phyloP scores from a whole-genome alignment of 2,113 vertebrate genomes.

The Phaethornis superciliosus region DNA sequence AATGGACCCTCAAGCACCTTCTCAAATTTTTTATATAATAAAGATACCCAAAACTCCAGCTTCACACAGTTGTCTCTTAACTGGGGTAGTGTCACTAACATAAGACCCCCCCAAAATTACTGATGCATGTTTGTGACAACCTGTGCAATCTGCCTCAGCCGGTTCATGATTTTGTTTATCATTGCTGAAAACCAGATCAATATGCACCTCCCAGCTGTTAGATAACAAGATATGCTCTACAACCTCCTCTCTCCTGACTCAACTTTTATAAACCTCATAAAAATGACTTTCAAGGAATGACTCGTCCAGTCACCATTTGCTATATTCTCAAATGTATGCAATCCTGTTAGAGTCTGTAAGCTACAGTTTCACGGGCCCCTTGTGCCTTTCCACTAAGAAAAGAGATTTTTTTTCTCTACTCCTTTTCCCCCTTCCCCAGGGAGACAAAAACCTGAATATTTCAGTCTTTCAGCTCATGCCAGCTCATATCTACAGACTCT shows the following conservation, averaged over 20 bases:
- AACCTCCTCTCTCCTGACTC: not conserved
- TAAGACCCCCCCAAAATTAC: not conserved
- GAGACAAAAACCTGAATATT: not conserved
- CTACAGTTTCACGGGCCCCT: not conserved
- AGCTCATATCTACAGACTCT: not conserved
- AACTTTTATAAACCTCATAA: not conserved
- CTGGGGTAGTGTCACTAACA: rapidly evolving
- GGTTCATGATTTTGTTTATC: not conserved
- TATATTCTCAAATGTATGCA: not conserved
- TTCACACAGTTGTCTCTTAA: not conserved
- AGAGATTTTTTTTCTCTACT: not conserved
- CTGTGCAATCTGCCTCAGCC: not conserved
- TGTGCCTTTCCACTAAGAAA: not conserved
- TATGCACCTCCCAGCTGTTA: not conserved
- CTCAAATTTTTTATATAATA: not conserved
- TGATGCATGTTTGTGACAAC: not conserved
- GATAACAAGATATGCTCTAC: not conserved
- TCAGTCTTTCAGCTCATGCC: not conserved
- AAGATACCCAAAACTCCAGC: not conserved
- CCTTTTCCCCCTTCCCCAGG: not conserved
- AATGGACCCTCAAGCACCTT: not conserved
- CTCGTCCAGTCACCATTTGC: not conserved
- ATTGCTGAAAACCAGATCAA: not conserved
- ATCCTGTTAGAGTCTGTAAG: not conserved
- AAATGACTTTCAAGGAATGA: not conserved